Conservation (phyloP, 2,113 vertebrate genomes). For the Stercorarius parasiticus region DNA sequence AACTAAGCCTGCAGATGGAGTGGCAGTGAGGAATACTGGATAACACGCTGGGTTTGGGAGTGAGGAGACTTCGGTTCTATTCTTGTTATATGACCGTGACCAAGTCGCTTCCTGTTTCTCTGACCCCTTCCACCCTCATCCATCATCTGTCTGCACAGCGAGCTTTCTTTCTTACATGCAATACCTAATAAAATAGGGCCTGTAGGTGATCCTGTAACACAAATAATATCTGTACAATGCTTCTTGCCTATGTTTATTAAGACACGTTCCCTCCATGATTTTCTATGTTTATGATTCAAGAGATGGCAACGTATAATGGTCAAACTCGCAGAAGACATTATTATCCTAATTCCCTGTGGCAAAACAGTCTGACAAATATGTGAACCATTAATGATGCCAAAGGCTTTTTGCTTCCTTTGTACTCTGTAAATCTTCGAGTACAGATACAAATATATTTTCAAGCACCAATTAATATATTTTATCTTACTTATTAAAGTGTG, state of each 20-base stretch:
- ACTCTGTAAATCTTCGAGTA: background rate
- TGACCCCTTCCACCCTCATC: conserved; percentile 17
- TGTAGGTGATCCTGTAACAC: background rate
- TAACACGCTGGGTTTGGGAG: background rate
- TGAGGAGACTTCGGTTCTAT: background rate
- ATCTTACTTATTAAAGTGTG: background rate
- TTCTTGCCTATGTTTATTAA: background rate
- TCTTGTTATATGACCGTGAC: background rate
- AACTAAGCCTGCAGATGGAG: background rate
- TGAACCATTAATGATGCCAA: background rate
- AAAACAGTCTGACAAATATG: background rate
- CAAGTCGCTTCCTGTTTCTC: background rate
- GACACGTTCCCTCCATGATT: background rate
- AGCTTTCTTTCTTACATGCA: background rate
- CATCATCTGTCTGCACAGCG: background rate
- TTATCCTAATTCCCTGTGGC: background rate
- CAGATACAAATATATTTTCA: background rate
- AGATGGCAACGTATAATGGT: background rate
- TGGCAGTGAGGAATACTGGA: background rate
- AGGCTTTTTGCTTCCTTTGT: background rate
- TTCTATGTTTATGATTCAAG: background rate
- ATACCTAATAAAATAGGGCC: background rate
- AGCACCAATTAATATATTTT: background rate
- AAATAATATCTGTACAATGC: background rate
- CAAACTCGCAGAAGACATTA: background rate